Evolutionary conservation across 2,113 vertebrate genomes (phyloP), one percentile per base, ranked within the genome.

Genomic region (Hydrolagus affinis): DNA sequence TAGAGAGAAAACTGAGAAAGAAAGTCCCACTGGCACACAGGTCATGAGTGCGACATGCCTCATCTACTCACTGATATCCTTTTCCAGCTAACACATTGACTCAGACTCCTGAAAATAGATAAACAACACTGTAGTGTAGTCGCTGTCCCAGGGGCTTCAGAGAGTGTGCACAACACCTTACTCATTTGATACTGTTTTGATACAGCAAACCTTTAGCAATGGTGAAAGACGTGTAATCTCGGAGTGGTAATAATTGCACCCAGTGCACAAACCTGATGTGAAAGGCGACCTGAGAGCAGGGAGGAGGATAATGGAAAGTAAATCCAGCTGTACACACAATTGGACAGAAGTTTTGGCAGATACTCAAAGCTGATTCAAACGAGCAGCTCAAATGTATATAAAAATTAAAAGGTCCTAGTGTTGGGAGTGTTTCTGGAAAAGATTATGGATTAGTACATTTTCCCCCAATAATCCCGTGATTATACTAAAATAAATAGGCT

Each of bases 301-400:
- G 23, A 64, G 60, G 15, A 32, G 62, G 78, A 66, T 64, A 83
- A 83, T 66, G 78, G 60, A 66, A 83, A 83, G 62, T 66, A 83
- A 83, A 83, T 83, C 62, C 60, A 66, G 78, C 78, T 83, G 78
- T 68, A 11, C 77, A 80, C 30, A 80, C 77, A 80, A 80, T 25
- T 80, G 59, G 59, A 80, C 62, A 83, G 66, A 83, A 12, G 21
- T 60, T 66, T 68, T 83, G 78, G 62, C 78, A 83, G 78, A 83
- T 8, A 8, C 17, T 83, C 62, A 66, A 83, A 83, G 78, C 23
- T 83, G 78, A 83, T 66, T 62, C 14, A 83, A 68, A 83, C 25
- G 28, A 66, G 11, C 28, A n/a, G 78, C 62, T 11, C 15, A 11
- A 32, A 66, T 32, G 30, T 66, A 17, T 66, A 83, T 56, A 32